These are phyloP conservation scores for Ptilonorhynchus violaceus DNA, from an alignment of 2,113 vertebrate species.

Conservation along the genomic window DNA sequence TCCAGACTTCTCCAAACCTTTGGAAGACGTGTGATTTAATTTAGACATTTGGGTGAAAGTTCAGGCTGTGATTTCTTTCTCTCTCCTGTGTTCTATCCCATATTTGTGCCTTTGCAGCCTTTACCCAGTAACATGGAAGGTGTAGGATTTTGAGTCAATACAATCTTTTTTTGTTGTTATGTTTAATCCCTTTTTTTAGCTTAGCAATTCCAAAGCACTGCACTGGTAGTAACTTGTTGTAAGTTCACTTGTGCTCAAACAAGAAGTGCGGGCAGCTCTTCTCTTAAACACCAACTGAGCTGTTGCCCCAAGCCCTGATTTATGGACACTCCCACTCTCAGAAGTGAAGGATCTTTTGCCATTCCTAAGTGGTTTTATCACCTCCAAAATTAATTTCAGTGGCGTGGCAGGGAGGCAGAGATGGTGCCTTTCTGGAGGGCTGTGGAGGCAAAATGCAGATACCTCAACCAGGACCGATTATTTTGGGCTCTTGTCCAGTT, in stretches of 20 bases:
- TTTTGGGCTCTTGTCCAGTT: slow-evolving; percentile 15
- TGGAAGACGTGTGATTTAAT: not conserved
- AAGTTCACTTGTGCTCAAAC: not conserved
- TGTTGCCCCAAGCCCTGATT: not conserved
- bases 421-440: not conserved
- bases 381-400: not conserved
- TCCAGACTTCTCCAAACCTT: not conserved
- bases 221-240: not conserved
- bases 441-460: not conserved
- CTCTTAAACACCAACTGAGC: not conserved
- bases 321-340: not conserved
- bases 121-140: not conserved
- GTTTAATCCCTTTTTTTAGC: not conserved
- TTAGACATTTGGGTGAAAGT: not conserved
- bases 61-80: not conserved
- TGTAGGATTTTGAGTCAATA: not conserved
- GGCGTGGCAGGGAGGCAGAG: not conserved
- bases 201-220: not conserved
- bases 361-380: not conserved
- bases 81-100: not conserved
- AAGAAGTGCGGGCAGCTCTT: not conserved
- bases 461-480: not conserved
- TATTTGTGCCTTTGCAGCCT: not conserved
- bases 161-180: not conserved
- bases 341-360: not conserved